These are phyloP conservation scores for Plecturocebus donacophilus DNA, from an alignment of 2,113 vertebrate species.

Conservation along the genomic window DNA sequence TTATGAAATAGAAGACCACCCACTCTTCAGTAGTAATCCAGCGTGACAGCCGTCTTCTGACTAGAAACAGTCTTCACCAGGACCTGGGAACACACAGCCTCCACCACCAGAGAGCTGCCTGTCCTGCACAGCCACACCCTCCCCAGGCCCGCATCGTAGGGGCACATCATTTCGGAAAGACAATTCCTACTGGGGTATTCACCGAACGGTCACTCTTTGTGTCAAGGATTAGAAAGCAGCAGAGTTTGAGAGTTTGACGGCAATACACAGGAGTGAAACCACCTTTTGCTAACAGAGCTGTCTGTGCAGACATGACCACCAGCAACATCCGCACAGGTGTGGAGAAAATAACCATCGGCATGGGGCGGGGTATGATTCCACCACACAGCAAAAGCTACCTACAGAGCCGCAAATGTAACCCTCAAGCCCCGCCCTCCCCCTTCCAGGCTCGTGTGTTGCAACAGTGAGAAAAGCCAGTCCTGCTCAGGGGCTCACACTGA, in stretches of 20 bases:
- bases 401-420: not conserved
- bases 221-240: not conserved
- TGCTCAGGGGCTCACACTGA: not conserved
- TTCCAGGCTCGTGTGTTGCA: not conserved
- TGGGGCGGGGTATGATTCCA: rapidly evolving
- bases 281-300: not conserved
- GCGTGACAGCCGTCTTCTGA: not conserved
- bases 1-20: not conserved
- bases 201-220: not conserved
- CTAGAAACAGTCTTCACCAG: not conserved
- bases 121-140: not conserved
- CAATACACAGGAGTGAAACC: not conserved
- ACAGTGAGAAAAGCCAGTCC: not conserved
- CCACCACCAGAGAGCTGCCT: not conserved
- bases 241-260: not conserved
- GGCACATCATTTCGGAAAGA: not conserved
- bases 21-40: too few species aligned
- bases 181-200: too few species aligned
- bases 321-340: not conserved
- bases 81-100: not conserved
- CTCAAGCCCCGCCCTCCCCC: not conserved
- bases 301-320: not conserved
- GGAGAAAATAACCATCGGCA: not conserved
- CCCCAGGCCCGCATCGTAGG: rapidly evolving
- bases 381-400: not conserved